Base-by-base conservation (phyloP, 2,888 invertebrate genomes). In the Aspidapion aeneum region DNA sequence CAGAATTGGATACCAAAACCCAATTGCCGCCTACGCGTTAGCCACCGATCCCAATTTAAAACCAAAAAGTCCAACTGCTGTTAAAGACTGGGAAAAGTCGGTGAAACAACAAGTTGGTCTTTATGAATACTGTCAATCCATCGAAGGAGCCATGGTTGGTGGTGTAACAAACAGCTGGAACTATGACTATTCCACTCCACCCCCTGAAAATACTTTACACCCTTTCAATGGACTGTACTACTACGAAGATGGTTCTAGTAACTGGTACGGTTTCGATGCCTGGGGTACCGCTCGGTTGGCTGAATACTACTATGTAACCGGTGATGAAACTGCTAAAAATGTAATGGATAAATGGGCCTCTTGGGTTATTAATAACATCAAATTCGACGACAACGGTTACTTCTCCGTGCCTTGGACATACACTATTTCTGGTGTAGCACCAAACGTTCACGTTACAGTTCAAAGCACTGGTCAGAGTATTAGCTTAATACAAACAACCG, bases 151-250 rank as follows among this genome's bases (percentile, higher is more conserved):
- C 1, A 66, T 72, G 20, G 70, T 69, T 51, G 72, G 72, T 50
- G 72, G 72, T 48, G 72, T 66, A 18, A 72, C 72, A 20, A 72
- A 72, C 64, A 70, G 66, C 18, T 70, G 70, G 70, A 70, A 71
- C 3, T 63, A 63, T 1, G 64, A 68, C 50, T 72, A 72, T 56
- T 70, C 64, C 7, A 69, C 69, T 19, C 72, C 72, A 20, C 66
- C 68, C 19, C 22, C 61, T 2, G 63, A 66, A n/a, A 62, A 58
- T 16, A 20, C 68, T 60, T 60, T 69, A 1, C 57, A 65, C 49
- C 57, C 63, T 16, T 66, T 63, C 63, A 58, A 66, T 21, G 66
- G 66, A 0, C 68, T 71, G 70, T 71, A 58, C 35, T 71, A 71
- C 59, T 61, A 65, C 51, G 62, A 68, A 64, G 54, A 61, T 19